Conservation (phyloP, 1,140 invertebrate genomes). For the Amyelois transitella region DNA sequence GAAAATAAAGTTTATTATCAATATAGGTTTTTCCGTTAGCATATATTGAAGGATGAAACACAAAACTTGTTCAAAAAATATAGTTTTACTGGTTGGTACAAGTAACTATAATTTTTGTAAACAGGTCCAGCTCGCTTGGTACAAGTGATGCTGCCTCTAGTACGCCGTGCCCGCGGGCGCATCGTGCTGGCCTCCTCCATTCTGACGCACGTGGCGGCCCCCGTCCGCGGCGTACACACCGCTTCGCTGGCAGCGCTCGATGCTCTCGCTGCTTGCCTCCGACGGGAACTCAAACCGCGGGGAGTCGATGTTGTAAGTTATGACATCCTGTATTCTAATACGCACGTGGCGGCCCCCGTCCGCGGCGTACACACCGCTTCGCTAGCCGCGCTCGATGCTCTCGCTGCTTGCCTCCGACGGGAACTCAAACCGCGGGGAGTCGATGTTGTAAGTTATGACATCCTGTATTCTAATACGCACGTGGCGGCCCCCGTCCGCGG, state of each 20-base stretch:
- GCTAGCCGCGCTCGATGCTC: constrained; percentile 86
- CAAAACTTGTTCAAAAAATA: too few relatives aligned
- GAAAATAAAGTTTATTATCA: too few relatives aligned
- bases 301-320: constrained; percentile 80
- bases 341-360: constrained; percentile 85
- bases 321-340: too few relatives aligned
- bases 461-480: too few relatives aligned
- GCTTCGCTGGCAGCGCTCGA: constrained; percentile 85
- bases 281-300: constrained; percentile 86
- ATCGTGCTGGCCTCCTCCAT: constrained; percentile 81
- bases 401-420: constrained; percentile 85
- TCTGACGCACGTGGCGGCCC: constrained; percentile 84
- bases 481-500: constrained; percentile 86
- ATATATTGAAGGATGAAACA: too few relatives aligned
- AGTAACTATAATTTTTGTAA: not conserved
- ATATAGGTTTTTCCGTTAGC: too few relatives aligned
- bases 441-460: constrained; percentile 78
- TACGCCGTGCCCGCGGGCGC: constrained; percentile 83
- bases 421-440: constrained; percentile 86
- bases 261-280: constrained; percentile 85
- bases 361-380: constrained; percentile 86
- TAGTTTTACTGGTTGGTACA: too few relatives aligned
- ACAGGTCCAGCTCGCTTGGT: constrained; percentile 81
- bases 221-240: constrained; percentile 86
- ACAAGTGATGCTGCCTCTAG: constrained; percentile 86